These are phyloP conservation scores for Torymus tubicola DNA, from an alignment of 2,888 invertebrate genomes.

Conservation along the genomic window DNA sequence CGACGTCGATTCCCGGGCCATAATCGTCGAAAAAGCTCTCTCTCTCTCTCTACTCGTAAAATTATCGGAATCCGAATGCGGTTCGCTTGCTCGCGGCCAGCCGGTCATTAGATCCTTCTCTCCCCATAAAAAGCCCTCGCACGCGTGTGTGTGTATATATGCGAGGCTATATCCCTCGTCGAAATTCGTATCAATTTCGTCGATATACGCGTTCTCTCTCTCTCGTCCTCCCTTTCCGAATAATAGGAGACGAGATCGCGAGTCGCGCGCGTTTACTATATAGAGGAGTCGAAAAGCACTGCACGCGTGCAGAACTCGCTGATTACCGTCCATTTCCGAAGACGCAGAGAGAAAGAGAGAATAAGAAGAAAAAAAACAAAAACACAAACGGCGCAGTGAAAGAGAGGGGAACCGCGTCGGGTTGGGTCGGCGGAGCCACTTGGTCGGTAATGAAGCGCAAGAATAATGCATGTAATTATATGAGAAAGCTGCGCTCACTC, in stretches of 20 bases:
- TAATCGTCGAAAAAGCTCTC: constrained; percentile 37
- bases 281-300: background rate
- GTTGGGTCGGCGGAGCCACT: too few relatives aligned
- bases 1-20: constrained; percentile 7
- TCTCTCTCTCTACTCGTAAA: constrained; percentile 26
- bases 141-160: too few relatives aligned
- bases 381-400: background rate
- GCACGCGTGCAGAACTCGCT: constrained; percentile 31
- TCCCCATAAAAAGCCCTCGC: constrained; percentile 23
- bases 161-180: background rate
- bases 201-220: background rate
- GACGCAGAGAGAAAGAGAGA: background rate
- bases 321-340: constrained; percentile 67
- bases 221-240: constrained; percentile 14
- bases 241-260: constrained; percentile 37
- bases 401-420: constrained; percentile 50
- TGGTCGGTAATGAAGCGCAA: constrained; percentile 64
- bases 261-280: constrained; percentile 34
- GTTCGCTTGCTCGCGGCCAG: constrained; percentile 26
- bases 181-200: constrained; percentile 57
- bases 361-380: constrained; percentile 23
- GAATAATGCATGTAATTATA: constrained; percentile 76
- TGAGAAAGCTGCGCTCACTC: constrained; percentile 60
- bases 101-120: constrained; percentile 43
- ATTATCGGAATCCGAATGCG: constrained; percentile 49